Evolutionary conservation across 2,113 vertebrate genomes (phyloP).

Genomic region (Podocnemis expansa): DNA sequence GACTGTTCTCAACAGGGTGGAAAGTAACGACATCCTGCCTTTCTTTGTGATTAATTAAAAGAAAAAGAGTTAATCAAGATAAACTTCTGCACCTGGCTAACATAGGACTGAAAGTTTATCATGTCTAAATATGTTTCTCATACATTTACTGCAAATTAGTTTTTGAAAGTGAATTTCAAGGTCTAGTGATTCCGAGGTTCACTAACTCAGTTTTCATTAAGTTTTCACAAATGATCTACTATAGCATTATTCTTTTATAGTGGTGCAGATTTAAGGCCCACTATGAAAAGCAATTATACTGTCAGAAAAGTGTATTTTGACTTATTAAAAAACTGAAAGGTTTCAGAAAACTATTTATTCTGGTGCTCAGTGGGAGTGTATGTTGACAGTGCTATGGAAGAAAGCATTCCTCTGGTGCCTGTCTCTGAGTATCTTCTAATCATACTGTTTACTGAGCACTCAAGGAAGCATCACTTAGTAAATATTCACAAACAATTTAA

Average conservation of each 20-base stretch:
- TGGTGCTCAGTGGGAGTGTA: slow-evolving; percentile 70
- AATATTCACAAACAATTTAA: neutral
- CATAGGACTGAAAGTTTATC: slow-evolving; percentile 81
- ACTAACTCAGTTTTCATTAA: slow-evolving; percentile 96
- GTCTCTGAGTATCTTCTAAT: slow-evolving; percentile 25
- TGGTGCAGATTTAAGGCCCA: slow-evolving; percentile 82
- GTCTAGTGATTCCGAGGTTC: slow-evolving; percentile 90
- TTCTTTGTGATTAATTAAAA: slow-evolving; percentile 76
- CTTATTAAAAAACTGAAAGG: slow-evolving; percentile 92
- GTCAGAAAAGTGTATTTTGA: slow-evolving; percentile 96
- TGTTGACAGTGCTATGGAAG: slow-evolving; percentile 80
- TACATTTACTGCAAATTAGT: slow-evolving; percentile 99
- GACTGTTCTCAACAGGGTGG: slow-evolving; percentile 17
- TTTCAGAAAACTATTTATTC: slow-evolving; percentile 84
- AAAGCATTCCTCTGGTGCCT: slow-evolving; percentile 58
- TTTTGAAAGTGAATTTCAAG: slow-evolving; percentile 99
- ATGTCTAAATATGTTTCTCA: slow-evolving; percentile 95
- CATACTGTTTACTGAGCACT: neutral
- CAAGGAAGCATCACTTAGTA: neutral
- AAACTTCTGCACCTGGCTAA: slow-evolving; percentile 78
- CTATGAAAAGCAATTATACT: slow-evolving; percentile 95
- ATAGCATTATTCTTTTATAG: slow-evolving; percentile 87
- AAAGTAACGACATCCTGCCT: neutral
- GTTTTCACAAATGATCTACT: slow-evolving; percentile 97
- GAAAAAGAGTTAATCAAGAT: slow-evolving; percentile 81